Evolutionary conservation across 2,888 invertebrate species (phyloP).

Genomic region (Drosophila affinis): DNA sequence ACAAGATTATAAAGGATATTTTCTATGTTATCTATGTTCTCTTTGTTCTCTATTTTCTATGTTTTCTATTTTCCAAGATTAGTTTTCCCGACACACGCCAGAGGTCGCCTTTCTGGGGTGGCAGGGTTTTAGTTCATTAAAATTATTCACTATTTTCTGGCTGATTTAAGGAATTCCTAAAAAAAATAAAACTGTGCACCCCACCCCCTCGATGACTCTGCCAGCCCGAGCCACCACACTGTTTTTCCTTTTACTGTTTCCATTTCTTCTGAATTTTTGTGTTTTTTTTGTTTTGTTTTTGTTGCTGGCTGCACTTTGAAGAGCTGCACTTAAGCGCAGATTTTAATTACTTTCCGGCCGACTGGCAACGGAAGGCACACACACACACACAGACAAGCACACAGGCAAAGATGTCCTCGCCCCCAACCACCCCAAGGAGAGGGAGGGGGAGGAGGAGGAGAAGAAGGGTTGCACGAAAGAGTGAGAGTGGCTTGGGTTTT

Average conservation of each 20-base stretch:
- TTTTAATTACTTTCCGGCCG: conserved; percentile 77
- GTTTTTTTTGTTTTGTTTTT: conserved; percentile 2
- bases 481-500: conserved; percentile 36
- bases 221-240: too few species aligned
- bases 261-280: conserved; percentile 10
- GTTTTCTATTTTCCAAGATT: background rate
- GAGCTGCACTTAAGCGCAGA: conserved; percentile 75
- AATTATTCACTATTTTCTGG: conserved; percentile 8
- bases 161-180: background rate
- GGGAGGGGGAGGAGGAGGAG: background rate
- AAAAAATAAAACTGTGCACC: too few species aligned
- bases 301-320: conserved; percentile 53
- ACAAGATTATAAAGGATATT: conserved; percentile 29
- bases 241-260: conserved; percentile 1
- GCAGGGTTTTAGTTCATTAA: background rate
- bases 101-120: conserved; percentile 2
- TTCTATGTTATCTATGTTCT: background rate
- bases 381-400: conserved; percentile 44
- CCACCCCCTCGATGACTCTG: too few species aligned
- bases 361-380: conserved; percentile 67
- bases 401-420: conserved; percentile 47
- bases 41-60: conserved; percentile 15
- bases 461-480: background rate
- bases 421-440: too few species aligned
- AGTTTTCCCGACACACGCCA: background rate